phyloP scores from a whole-genome alignment of 2,888 invertebrate species.

The Polietes domitor region DNA sequence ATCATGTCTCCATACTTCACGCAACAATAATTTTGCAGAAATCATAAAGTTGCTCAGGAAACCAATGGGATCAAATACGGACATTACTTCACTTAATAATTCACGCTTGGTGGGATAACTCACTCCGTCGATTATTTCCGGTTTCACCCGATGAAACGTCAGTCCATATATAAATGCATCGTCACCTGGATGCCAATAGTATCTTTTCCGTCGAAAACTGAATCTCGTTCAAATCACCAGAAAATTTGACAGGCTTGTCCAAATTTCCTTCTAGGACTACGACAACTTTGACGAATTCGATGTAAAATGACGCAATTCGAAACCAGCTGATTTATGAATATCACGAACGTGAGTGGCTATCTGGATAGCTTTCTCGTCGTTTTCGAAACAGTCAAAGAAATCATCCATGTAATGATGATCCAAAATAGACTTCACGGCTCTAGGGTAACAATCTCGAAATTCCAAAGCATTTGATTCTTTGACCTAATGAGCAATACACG shows the following conservation, averaged over 20 bases:
- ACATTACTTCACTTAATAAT: slow-evolving; percentile 27
- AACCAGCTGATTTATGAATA: slow-evolving; percentile 41
- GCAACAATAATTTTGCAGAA: slow-evolving; percentile 27
- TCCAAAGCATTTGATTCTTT: background rate
- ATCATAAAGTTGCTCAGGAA: background rate
- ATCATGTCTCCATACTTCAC: slow-evolving; percentile 33
- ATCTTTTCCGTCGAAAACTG: background rate
- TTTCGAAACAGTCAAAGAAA: slow-evolving; percentile 2
- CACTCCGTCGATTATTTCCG: background rate
- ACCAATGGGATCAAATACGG: slow-evolving; percentile 18
- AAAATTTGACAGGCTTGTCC: background rate
- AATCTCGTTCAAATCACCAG: background rate
- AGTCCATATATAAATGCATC: background rate
- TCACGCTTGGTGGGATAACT: slow-evolving; percentile 29
- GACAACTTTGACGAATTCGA: slow-evolving; percentile 33
- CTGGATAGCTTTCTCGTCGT: background rate
- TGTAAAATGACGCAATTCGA: slow-evolving; percentile 32
- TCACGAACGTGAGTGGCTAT: background rate
- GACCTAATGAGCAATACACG: background rate
- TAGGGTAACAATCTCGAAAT: slow-evolving; percentile 2
- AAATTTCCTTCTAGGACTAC: slow-evolving; percentile 9
- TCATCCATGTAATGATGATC: background rate
- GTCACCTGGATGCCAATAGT: no score
- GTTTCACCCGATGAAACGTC: background rate
- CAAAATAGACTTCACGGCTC: slow-evolving; percentile 10